A percentile compares a stretch with the other conserved stretches of the same genome.
Evolutionary conservation across 2,113 vertebrate genomes (phyloP).

Genomic region (Irena cyanogastra): DNA sequence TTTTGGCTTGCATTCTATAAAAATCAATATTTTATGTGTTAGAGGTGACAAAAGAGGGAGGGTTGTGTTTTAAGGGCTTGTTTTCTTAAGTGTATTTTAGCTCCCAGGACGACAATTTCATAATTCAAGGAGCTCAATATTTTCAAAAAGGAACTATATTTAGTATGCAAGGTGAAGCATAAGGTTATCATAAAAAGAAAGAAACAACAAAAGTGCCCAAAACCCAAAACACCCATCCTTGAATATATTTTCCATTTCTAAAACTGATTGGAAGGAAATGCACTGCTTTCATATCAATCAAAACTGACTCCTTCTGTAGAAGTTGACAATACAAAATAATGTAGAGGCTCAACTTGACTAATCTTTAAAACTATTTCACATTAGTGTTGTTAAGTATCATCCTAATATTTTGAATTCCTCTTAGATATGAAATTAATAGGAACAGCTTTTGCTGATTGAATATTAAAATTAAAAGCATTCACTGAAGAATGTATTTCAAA

Average conservation of each 20-base stretch:
- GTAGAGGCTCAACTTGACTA: background rate
- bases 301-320: background rate
- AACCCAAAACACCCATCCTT: background rate
- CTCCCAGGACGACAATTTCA: background rate
- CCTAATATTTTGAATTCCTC: background rate
- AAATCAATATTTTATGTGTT: background rate
- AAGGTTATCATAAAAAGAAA: background rate
- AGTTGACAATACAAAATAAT: background rate
- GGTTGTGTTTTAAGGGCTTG: background rate
- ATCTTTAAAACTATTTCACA: background rate
- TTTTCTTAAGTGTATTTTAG: background rate
- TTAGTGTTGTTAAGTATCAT: background rate
- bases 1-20: background rate
- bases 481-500: background rate
- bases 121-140: background rate
- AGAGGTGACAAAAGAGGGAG: rapidly evolving
- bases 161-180: background rate
- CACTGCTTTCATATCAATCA: background rate
- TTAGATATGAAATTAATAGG: background rate
- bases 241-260: background rate
- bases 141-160: background rate
- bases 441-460: background rate
- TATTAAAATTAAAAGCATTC: background rate
- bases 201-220: background rate
- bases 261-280: background rate